These are phyloP conservation scores for Cichladusa arquata DNA, from an alignment of 2,113 vertebrate genomes.

Conservation along the genomic window DNA sequence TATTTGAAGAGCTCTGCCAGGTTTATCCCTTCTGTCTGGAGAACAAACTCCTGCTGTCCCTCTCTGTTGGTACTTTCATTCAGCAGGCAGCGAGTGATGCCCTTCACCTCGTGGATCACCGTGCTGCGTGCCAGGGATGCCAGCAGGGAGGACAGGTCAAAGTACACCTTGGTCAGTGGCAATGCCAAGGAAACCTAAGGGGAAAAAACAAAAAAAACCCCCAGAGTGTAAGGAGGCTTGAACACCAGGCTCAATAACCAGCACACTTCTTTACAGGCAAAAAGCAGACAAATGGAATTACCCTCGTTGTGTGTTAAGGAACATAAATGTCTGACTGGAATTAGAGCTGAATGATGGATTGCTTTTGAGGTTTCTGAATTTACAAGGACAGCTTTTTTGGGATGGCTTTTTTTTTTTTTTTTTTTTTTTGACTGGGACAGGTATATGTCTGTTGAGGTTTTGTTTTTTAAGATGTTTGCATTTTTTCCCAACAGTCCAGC, in stretches of 20 bases:
- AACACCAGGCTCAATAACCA: background rate
- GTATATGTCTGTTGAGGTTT: background rate
- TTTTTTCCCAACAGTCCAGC: background rate
- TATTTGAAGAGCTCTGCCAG: constrained; percentile 87
- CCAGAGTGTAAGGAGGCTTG: background rate
- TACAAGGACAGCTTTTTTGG: background rate
- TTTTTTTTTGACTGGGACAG: background rate
- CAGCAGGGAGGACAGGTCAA: constrained; percentile 87
- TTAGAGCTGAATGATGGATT: background rate
- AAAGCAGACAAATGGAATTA: background rate
- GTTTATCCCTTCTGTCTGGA: constrained; percentile 95
- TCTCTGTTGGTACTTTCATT: constrained; percentile 75
- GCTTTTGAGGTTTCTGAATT: background rate
- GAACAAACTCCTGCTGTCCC: constrained; percentile 76
- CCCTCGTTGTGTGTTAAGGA: background rate
- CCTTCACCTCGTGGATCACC: constrained; percentile 84
- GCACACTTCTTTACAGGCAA: background rate
- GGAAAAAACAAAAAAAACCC: background rate
- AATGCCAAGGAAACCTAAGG: constrained; percentile 81
- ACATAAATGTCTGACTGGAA: background rate
- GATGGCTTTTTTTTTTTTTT: background rate
- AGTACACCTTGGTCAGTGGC: constrained; percentile 85
- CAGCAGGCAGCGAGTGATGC: constrained; percentile 89
- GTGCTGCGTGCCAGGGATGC: constrained; percentile 76
- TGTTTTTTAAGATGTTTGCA: background rate